Evolutionary conservation across 2,113 vertebrate genomes (phyloP), one percentile per base, ranked within the genome.

Genomic region (Pteruthius melanotis): DNA sequence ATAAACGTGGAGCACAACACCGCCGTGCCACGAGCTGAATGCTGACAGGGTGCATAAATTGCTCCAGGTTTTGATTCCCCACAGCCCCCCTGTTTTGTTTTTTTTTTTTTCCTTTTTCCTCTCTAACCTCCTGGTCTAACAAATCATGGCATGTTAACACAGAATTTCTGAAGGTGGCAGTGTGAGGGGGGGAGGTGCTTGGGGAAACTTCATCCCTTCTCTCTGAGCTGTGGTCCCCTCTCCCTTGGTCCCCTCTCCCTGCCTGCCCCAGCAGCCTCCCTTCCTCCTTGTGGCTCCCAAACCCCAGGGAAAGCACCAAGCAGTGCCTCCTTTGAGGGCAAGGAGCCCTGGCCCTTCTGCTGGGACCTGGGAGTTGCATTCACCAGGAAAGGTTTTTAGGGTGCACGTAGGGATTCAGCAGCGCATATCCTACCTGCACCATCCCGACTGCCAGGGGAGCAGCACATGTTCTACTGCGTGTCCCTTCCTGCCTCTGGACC

Each of bases 41-140:
- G 91, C 74, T 50, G 83, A 83, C 94, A 92, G 93, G 92, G 47
- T 10, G 92, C 94, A 84, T 70, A 82, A 93, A 95, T 97, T 95
- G 94, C 90, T 71, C 45, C 56, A 57, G 75, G 87, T 95, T 96
- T 93, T 96, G 83, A 75, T 92, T 61, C 15, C 5, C 13, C 12
- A 22, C 24, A 18, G 6, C 15, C 13, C 20, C 23, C 5, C 4
- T 17, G 1, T 11, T 54, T 11, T 54, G 69, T 27, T 14, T 20
- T 16, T 20, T 40, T 85, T 33, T 17, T 23, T 45, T 71, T 8
- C 6, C 35, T 64, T 3, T 83, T 77, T 26, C 9, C 53, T 18
- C 37, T 45, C 19, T 35, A 28, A 2, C 44, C 33, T 71, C 15
- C 16, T 28, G 6, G 5, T 40, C 49, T 70, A 66, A 74, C 75